These are phyloP conservation scores for Notechis scutatus DNA, from an alignment of 2,113 vertebrate genomes.

Conservation along the genomic window DNA sequence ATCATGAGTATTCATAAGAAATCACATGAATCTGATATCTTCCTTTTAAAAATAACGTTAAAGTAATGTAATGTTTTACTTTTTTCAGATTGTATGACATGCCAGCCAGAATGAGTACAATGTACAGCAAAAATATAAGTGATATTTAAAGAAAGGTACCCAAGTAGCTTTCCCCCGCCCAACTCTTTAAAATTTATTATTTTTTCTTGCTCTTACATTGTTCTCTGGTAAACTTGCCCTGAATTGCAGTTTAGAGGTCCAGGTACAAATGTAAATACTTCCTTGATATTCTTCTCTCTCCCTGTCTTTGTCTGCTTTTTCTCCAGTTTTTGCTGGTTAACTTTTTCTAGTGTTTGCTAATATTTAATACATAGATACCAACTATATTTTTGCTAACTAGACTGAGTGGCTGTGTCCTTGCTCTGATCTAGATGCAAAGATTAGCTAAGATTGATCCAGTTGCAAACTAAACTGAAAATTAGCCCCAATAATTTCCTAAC, in stretches of 20 bases:
- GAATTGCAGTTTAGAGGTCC: not conserved
- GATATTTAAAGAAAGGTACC: not conserved
- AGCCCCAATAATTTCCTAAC: not conserved
- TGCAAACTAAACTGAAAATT: not conserved
- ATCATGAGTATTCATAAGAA: not conserved
- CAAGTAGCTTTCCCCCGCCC: too few species aligned
- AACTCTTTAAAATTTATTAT: not conserved
- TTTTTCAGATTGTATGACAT: not conserved
- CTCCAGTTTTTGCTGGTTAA: not conserved
- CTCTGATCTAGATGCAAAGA: not conserved
- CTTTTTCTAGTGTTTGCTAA: not conserved
- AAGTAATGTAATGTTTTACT: not conserved
- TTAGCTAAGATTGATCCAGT: not conserved
- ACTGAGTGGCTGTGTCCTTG: not conserved
- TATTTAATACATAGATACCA: not conserved
- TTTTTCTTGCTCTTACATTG: not conserved
- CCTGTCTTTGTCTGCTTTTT: not conserved
- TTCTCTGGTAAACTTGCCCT: too few species aligned
- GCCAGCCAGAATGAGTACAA: not conserved
- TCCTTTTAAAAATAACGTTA: not conserved
- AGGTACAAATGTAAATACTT: not conserved
- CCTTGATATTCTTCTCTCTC: not conserved
- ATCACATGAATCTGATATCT: not conserved
- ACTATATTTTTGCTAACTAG: not conserved
- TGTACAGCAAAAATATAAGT: not conserved